These are phyloP conservation scores for Latrodectus hesperus DNA, from an alignment of 2,888 invertebrate genomes.

Conservation along the genomic window DNA sequence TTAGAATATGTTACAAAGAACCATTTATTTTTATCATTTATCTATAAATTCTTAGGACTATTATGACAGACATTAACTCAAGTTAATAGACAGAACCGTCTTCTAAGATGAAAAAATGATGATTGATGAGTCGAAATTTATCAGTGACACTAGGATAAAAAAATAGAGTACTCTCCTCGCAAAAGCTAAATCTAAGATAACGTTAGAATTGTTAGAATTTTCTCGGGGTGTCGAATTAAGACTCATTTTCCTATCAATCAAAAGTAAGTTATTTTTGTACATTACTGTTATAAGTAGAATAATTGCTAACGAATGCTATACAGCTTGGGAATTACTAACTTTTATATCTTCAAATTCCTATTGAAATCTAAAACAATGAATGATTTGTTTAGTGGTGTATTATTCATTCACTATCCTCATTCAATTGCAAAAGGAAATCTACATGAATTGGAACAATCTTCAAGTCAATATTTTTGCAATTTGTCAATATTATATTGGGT, in stretches of 20 bases:
- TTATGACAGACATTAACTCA: constrained; percentile 23
- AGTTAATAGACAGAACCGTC: constrained; percentile 33
- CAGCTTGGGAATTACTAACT: neutral
- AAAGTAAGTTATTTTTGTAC: constrained; percentile 36
- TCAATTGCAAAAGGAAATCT: no score
- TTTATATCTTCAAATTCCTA: neutral
- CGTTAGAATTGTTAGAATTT: constrained; percentile 25
- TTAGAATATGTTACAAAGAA: no score
- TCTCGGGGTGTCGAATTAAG: constrained; percentile 55
- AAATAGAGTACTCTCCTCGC: neutral
- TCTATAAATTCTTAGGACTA: constrained; percentile 28
- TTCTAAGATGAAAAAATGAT: constrained; percentile 26
- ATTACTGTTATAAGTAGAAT: constrained; percentile 43
- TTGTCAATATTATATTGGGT: no score
- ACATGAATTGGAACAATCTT: no score
- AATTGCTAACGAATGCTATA: constrained; percentile 9
- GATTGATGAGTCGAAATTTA: constrained; percentile 49
- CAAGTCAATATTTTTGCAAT: no score
- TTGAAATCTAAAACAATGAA: no score
- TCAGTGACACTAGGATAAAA: constrained; percentile 25
- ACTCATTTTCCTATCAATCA: constrained; percentile 50
- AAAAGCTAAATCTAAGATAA: constrained; percentile 31
- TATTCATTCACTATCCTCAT: no score
- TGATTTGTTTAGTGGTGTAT: no score
- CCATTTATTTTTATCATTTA: constrained; percentile 14